Base-by-base conservation (phyloP, 2,888 invertebrate genomes). In the Chorisops tibialis region DNA sequence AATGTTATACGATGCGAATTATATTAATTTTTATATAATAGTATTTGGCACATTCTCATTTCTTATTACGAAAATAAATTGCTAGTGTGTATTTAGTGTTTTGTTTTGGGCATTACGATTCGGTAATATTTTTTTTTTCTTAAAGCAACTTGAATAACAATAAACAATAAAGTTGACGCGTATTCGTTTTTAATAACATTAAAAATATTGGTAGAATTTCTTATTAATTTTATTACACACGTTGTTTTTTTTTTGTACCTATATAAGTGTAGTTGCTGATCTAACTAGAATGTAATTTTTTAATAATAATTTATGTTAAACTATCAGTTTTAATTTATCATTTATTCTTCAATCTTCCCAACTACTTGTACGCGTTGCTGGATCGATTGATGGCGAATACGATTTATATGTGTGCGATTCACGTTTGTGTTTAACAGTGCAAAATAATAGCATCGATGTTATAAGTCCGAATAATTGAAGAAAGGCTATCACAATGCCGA, bases 391-490 rank as follows among this genome's bases (percentile, higher is more conserved):
- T 63, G 77, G 82, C 68, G 70, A 82, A 74, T 87, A 88, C 21
- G 87, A 86, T 76, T 87, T 86, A 75, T 87, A 88, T 2, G 86
- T 86, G 71, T 86, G 83, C 7, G 86, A 83, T 45, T 82, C 82
- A 49, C 85, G 79, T 77, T 86, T 86, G 71, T 87, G 85, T 69
- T 84, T 84, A 30, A 87, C 85, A 3, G 87, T 88, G 73, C 88
- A 89, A 75, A 88, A 88, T 9, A 90, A 77, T 65, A 90, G 78
- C 85, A 89, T 87, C 37, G 89, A 88, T 2, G 88, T 85, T 65
- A 89, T 85, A 65, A 89, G 79, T 4, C 89, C 89, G 73, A 88
- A 88, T 41, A 89, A 88, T 82, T 89, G 89, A 49, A 88, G 79
- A 69, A 91, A 88, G 4, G 88, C 89, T 21, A 93, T 84, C 16